Conservation (phyloP, 2,797 vertebrate genomes). For the Decapterus maruadsi region DNA sequence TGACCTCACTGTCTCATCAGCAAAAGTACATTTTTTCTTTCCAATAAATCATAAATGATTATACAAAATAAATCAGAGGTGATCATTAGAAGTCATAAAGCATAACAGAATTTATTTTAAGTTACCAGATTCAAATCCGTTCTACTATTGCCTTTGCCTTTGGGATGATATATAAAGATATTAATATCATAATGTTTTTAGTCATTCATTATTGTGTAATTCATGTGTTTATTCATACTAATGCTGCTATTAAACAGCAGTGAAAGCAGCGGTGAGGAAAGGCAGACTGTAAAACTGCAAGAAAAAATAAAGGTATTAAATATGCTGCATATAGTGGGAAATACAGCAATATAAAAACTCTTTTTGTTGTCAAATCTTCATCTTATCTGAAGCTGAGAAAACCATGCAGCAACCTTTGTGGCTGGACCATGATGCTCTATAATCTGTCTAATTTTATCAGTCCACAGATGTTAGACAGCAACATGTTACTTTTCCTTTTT, state of each 20-base stretch:
- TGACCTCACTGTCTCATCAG: slow-evolving; percentile 11
- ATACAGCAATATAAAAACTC: no score
- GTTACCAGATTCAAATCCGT: not conserved
- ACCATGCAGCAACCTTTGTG: not conserved
- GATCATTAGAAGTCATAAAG: not conserved
- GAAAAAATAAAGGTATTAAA: no score
- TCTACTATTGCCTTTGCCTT: not conserved
- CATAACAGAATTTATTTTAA: not conserved
- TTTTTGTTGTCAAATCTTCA: not conserved
- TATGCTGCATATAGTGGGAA: no score
- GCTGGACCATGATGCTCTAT: not conserved
- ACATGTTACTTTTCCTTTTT: not conserved
- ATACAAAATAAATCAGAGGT: not conserved
- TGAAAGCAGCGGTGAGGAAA: no score
- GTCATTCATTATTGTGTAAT: no score
- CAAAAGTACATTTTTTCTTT: slow-evolving; percentile 16
- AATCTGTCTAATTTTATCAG: not conserved
- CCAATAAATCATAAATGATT: not conserved
- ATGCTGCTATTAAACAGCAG: no score
- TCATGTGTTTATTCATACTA: no score
- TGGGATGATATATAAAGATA: not conserved
- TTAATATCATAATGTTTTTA: not conserved
- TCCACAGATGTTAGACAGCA: not conserved
- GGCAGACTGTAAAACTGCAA: no score
- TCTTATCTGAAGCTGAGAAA: not conserved